These are phyloP conservation scores for Anodontia alba DNA, from an alignment of 2,888 invertebrate genomes.

Conservation along the genomic window DNA sequence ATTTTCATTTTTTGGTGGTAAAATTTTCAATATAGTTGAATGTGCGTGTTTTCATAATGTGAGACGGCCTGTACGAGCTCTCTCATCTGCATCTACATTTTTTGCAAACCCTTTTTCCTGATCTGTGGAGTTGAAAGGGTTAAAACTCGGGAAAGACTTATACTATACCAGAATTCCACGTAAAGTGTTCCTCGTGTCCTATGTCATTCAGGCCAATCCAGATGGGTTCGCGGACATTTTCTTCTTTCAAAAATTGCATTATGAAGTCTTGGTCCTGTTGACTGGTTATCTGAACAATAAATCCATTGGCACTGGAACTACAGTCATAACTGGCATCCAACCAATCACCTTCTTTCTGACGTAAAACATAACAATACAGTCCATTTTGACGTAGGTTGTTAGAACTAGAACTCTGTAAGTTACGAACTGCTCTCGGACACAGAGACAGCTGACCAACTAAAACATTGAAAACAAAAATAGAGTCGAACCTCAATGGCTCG, in stretches of 20 bases:
- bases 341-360: background rate
- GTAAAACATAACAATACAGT: slow-evolving; percentile 18
- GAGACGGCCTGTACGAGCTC: too few species aligned
- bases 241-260: slow-evolving; percentile 24
- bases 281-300: slow-evolving; percentile 4
- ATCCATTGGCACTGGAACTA: background rate
- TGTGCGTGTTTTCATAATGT: too few species aligned
- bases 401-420: background rate
- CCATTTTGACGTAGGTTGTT: background rate
- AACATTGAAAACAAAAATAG: too few species aligned
- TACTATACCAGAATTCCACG: slow-evolving; percentile 26
- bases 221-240: background rate
- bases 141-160: too few species aligned
- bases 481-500: too few species aligned
- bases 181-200: slow-evolving; percentile 22
- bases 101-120: too few species aligned
- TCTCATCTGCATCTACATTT: too few species aligned
- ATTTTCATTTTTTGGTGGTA: too few species aligned
- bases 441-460: background rate
- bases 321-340: slow-evolving; percentile 6
- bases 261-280: slow-evolving; percentile 16
- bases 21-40: too few species aligned
- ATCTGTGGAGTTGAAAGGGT: too few species aligned
- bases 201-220: slow-evolving; percentile 26
- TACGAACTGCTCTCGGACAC: background rate